A percentile compares a stretch with the other conserved stretches of the same genome.
These are phyloP conservation scores for Dendrocopos noguchii DNA, from an alignment of 2,113 vertebrate species.

Conservation along the genomic window DNA sequence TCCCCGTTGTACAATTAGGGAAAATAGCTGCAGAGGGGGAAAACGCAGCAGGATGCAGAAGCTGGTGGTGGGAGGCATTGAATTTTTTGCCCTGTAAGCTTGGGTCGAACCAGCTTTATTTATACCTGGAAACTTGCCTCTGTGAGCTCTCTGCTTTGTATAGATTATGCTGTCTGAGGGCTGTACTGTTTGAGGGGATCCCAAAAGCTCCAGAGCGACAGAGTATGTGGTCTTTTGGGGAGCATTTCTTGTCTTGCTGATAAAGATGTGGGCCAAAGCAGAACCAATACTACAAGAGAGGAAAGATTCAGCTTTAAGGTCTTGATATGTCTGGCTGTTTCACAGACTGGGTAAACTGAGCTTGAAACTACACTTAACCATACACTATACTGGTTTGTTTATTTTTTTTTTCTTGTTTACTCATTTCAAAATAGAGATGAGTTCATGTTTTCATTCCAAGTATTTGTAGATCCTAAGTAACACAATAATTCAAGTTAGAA, in stretches of 20 bases:
- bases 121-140: not conserved
- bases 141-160: not conserved
- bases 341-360: not conserved
- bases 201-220: not conserved
- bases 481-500: not conserved
- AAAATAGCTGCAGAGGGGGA: not conserved
- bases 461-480: not conserved
- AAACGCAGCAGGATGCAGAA: not conserved
- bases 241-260: not conserved
- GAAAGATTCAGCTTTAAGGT: not conserved
- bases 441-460: not conserved
- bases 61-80: not conserved
- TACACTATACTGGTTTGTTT: not conserved
- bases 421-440: not conserved
- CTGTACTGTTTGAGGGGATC: not conserved
- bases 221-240: not conserved
- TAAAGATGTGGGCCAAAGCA: not conserved
- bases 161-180: not conserved
- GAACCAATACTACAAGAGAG: not conserved
- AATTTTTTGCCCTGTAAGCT: not conserved
- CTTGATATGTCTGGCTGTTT: not conserved
- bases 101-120: not conserved
- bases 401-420: not conserved
- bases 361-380: not conserved
- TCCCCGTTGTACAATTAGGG: not conserved